A percentile compares a stretch with the other conserved stretches of the same genome.
phyloP scores from a whole-genome alignment of 2,888 invertebrate species.

The Chrysodeixis includens region DNA sequence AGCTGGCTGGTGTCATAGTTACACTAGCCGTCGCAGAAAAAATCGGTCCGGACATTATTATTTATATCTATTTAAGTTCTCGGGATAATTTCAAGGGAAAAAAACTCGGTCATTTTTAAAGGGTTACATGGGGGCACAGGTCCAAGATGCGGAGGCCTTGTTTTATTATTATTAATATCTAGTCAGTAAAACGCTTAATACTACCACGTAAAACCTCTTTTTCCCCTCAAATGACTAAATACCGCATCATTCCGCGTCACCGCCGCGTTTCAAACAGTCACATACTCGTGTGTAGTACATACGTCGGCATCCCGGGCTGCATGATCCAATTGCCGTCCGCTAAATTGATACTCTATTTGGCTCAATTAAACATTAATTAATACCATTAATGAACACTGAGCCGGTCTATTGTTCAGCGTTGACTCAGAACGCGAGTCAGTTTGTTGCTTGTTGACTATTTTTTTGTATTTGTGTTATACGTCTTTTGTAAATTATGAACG shows the following conservation, averaged over 20 bases:
- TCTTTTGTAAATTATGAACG: background rate
- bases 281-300: conserved; percentile 14
- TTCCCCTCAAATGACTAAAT: too few species aligned
- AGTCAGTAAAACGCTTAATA: too few species aligned
- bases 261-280: conserved; percentile 14
- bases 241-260: background rate
- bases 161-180: too few species aligned
- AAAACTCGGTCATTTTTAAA: too few species aligned
- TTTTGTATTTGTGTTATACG: conserved; percentile 36
- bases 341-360: conserved; percentile 88
- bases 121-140: too few species aligned
- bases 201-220: too few species aligned
- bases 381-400: conserved; percentile 85
- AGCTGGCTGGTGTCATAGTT: too few species aligned
- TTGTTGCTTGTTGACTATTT: conserved; percentile 37
- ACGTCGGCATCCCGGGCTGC: conserved; percentile 68
- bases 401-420: conserved; percentile 75
- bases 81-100: too few species aligned
- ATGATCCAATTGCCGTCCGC: conserved; percentile 86
- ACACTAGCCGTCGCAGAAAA: too few species aligned
- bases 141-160: too few species aligned
- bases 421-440: conserved; percentile 54
- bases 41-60: too few species aligned
- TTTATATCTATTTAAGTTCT: too few species aligned
- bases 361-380: conserved; percentile 88